Base-by-base conservation (phyloP, 2,888 invertebrate species). In the Agrotis puta region DNA sequence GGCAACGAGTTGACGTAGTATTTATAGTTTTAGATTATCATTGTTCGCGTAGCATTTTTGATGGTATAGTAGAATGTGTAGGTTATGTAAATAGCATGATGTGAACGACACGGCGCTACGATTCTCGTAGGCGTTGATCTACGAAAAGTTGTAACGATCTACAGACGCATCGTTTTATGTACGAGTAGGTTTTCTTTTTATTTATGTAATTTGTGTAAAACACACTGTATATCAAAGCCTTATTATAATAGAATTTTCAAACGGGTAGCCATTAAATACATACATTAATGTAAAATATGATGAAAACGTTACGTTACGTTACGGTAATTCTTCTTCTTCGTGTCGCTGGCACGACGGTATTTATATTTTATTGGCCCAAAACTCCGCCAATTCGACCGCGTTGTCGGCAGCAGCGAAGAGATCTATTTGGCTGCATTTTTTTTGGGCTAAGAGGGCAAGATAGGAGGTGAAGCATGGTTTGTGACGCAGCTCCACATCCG, bases 121-220 rank as follows among this genome's bases (percentile, higher is more conserved):
- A 57, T 6, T 51, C n/a, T 70, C 77, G 51, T 64, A 64, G 59
- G 50, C 59, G 53, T 27, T 2, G 24, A 45, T 64, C 59, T 74
- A 63, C 62, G 58, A 61, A 51, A 43, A 18, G 20, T 51, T 24
- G 27, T 33, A 27, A 48, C 22, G n/a, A 27, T 56, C 16, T 57
- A 45, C 3, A 4, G n/a, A 24, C n/a, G n/a, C 2, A 9, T n/a
- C 0, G 13, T n/a, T 24, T 39, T 3, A 51, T 18, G 22, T 16
- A 3, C 24, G 14, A 6, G 20, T 14, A 14, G 4, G 3, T 22
- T 48, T 39, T 33, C 39, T 39, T 9, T 39, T 39, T 39, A 39
- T 11, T 11, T 33, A 7, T 3, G 33, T 33, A 33, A 33, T 33
- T 7, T 33, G 7, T 33, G 33, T 33, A 7, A 33, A 33, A 33